These are phyloP conservation scores for Laterallus jamaicensis DNA, from an alignment of 2,113 vertebrate species.

Conservation along the genomic window DNA sequence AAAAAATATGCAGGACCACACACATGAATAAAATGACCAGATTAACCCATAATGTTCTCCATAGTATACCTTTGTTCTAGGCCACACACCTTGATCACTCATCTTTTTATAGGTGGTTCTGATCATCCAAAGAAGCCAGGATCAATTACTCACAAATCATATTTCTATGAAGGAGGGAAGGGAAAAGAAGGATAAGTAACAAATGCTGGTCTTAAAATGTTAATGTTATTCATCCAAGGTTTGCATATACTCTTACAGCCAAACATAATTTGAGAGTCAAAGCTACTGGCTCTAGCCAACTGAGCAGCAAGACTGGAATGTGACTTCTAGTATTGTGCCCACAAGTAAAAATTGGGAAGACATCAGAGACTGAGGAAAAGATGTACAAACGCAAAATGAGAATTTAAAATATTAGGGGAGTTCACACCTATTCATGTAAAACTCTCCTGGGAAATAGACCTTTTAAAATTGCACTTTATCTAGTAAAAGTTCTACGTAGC, in stretches of 20 bases:
- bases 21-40: constrained; percentile 17
- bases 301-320: neutral
- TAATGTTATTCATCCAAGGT: neutral
- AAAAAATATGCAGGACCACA: constrained; percentile 55
- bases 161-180: neutral
- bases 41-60: neutral
- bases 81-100: constrained; percentile 25
- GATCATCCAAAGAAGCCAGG: neutral
- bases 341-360: neutral
- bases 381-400: neutral
- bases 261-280: neutral
- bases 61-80: neutral
- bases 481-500: neutral
- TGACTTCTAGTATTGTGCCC: neutral
- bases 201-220: neutral
- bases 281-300: neutral
- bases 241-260: neutral
- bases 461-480: neutral
- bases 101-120: neutral
- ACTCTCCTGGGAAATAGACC: neutral
- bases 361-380: neutral
- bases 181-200: neutral
- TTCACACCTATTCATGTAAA: neutral
- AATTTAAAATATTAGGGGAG: neutral
- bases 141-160: neutral